These are phyloP conservation scores for Enteromius paludinosus DNA, from an alignment of 2,797 vertebrate species.

Conservation along the genomic window DNA sequence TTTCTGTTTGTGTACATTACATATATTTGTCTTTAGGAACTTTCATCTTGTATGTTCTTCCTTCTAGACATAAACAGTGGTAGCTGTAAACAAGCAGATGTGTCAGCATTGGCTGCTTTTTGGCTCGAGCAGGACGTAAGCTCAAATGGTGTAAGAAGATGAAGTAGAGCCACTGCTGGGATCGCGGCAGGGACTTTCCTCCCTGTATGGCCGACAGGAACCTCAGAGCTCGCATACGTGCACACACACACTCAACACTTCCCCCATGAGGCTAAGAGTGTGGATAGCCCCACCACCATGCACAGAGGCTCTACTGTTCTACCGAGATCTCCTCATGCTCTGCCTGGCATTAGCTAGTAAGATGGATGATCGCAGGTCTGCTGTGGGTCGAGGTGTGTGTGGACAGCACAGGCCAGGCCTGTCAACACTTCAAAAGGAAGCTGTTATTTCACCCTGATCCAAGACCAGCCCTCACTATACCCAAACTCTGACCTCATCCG, in stretches of 20 bases:
- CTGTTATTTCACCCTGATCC: slow-evolving; percentile 35
- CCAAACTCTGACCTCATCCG: slow-evolving; percentile 38
- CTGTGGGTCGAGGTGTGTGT: slow-evolving; percentile 51
- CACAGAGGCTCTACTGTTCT: slow-evolving; percentile 60
- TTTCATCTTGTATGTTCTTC: background rate
- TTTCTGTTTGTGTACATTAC: background rate
- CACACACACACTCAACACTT: slow-evolving; percentile 30
- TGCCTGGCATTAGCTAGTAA: slow-evolving; percentile 65
- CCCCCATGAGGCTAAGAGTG: slow-evolving; percentile 57
- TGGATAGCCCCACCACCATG: slow-evolving; percentile 53
- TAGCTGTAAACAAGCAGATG: slow-evolving; percentile 25
- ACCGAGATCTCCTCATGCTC: slow-evolving; percentile 66
- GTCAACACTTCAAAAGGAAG: slow-evolving; percentile 51
- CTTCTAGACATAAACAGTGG: slow-evolving; percentile 10
- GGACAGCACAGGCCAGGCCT: slow-evolving; percentile 44
- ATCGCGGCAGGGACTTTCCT: slow-evolving; percentile 60
- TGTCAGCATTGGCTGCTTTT: slow-evolving; percentile 25
- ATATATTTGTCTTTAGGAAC: background rate
- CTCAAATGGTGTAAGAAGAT: slow-evolving; percentile 10
- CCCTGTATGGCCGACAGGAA: slow-evolving; percentile 54
- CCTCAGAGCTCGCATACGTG: slow-evolving; percentile 41
- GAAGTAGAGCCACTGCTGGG: slow-evolving; percentile 19
- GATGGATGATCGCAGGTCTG: slow-evolving; percentile 61
- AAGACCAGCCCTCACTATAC: slow-evolving; percentile 40
- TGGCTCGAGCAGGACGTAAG: background rate